Evolutionary conservation across 2,888 invertebrate genomes (phyloP), one percentile per base, ranked within the genome.

Genomic region (Hydroisotoma schaefferi): DNA sequence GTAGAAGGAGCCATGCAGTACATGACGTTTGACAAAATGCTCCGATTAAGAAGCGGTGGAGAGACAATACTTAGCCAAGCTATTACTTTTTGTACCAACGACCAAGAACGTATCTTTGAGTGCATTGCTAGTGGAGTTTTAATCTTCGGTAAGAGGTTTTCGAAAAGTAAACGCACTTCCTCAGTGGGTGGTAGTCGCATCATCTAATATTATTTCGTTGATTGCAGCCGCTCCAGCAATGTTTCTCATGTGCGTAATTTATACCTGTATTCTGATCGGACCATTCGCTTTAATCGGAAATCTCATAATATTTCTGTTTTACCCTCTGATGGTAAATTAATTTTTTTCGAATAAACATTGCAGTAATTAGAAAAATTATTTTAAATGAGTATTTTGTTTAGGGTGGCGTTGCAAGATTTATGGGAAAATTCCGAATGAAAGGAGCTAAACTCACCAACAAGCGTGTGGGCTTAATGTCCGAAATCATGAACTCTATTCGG

Each of bases 401-500:
- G 76, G 74, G 73, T 28, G 68, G 59, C 4, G 73, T 77, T 25
- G 76, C 76, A 6, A 73, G 71, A 49, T 54, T 73, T 48, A 75
- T 74, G 27, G 75, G 74, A 38, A 55, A 68, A 22, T 68, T 74
- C 27, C 65, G 77, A 48, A 71, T 74, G 25, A 71, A 73, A 59
- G 74, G 75, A 12, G 74, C 76, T 2, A 72, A 68, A 43, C 64
- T 73, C 10, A 76, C 77, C 1, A 77, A 78, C 68, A 72, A 75
- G 55, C 65, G 77, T 20, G 77, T 77, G 29, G 74, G 74, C 15
- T 72, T 80, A 59, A 81, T 82, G 79, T 79, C 77, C 55, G 82
- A 82, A 70, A 75, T 82, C n/a, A 73, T 82, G 12, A 78, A 78
- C 37, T 79, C 77, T 63, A 80, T 82, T 54, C 76, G 80, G 63